Evolutionary conservation across 1,140 invertebrate species (phyloP), one percentile per base, ranked within the genome.

Genomic region (Pseudomyrmex concolor): DNA sequence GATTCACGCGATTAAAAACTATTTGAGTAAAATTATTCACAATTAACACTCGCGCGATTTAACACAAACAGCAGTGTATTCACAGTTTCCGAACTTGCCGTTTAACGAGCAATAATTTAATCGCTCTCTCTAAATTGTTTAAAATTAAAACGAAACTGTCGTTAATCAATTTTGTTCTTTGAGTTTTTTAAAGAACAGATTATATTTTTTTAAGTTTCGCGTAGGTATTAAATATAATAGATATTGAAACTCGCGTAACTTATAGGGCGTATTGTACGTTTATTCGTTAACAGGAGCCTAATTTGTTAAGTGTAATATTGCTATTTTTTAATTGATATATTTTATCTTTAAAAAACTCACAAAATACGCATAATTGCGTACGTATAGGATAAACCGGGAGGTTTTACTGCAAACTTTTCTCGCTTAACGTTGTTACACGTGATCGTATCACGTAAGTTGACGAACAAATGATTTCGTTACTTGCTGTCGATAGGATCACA

Each of bases 281-380:
- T 9, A 34, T 67, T 77, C 19, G 25, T 77, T 15, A 77, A 67
- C 10, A 17, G 25, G 17, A 77, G 73, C 62, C 73, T 77, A 67
- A 77, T 67, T 77, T 77, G 4, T 67, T 77, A 54, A 55, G 9
- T 77, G 22, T 54, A 25, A 8, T 54, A 67, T 67, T 4, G 66
- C 12, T 76, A 7, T 19, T 34, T 34, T 34, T 34, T 34, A 34
- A 34, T 5, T 34, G 34, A 34, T 34, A 34, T 7, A 34, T 34
- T 7, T 34, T 34, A 34, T 34, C 5, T 7, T 34, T 34, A 34
- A 34, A 34, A 34, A 34, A 34, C 34, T 34, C 5, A 59, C 34
- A 19, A 17, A 17, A 19, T 59, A 17, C 48, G n/a, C 13, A 22
- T 25, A 62, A 8, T 62, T 62, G 19, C 22, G 19, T 62, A 50